phyloP scores from a whole-genome alignment of 2,888 invertebrate genomes.

The Pheosia gnoma region DNA sequence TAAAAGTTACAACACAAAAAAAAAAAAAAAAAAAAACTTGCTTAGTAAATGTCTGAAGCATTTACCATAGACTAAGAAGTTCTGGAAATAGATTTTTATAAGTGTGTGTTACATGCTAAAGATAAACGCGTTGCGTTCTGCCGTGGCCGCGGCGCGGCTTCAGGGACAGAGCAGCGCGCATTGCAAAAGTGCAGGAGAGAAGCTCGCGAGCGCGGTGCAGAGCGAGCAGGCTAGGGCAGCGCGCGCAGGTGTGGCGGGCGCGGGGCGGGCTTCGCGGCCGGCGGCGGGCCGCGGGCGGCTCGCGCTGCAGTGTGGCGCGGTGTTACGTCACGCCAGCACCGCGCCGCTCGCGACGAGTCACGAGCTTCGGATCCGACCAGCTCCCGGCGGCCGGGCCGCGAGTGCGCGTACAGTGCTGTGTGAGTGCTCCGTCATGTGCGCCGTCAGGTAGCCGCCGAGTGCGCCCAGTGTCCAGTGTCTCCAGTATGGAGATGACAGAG shows the following conservation, averaged over 20 bases:
- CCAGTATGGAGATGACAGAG: neutral
- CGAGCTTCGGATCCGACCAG: neutral
- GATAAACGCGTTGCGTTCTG: no score
- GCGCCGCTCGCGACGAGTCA: neutral
- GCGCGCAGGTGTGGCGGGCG: neutral
- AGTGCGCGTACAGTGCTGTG: neutral
- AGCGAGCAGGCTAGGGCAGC: neutral
- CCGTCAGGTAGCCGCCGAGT: neutral
- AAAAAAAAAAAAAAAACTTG: no score
- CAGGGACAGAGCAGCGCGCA: no score
- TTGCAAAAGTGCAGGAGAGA: neutral
- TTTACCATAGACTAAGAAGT: no score
- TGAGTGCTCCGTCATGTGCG: neutral
- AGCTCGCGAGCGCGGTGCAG: neutral
- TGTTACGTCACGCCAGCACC: neutral
- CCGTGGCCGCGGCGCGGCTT: no score
- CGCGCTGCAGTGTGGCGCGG: slow-evolving; percentile 6
- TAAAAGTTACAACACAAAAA: no score
- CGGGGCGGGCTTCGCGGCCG: neutral
- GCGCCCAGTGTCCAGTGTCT: neutral
- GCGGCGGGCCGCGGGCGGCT: slow-evolving; percentile 1
- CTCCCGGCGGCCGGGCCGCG: no score
- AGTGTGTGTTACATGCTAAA: no score
- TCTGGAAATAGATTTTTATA: no score
- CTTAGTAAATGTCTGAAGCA: no score